Evolutionary conservation across 2,113 vertebrate genomes (phyloP), one percentile per base, ranked within the genome.

Genomic region (Glaucomys volans): DNA sequence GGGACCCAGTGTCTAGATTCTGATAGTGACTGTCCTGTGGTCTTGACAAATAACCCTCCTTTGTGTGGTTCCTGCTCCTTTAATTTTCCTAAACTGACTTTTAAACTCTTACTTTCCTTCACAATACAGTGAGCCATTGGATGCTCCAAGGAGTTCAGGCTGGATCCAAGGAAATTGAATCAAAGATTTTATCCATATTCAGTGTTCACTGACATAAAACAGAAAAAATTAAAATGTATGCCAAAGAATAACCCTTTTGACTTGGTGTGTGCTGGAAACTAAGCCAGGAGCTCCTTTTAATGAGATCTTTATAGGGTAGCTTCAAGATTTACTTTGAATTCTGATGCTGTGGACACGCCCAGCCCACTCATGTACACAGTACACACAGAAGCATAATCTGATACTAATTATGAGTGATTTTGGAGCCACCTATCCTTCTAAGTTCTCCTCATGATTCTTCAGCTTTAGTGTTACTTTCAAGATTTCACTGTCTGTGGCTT

Each of bases 41-140:
- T 32, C 22, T 30, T 52, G 1, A 62, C 16, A 67, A 75, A 44
- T 75, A 32, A 59, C 37, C 30, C 35, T 85, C 71, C 17, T 4
- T 12, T n/a, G 1, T 20, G 2, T 57, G n/a, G 10, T 5, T 40
- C 14, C 37, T 71, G 13, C 42, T 47, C 59, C 22, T 35, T 40
- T 72, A 30, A 91, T 69, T 91, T 84, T 80, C 57, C 86, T 75
- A 42, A 77, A 74, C 32, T 67, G 40, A n/a, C 42, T 80, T 87
- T 79, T 74, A 22, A 90, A 87, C 75, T 83, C 92, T 74, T 80
- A 26, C 47, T 75, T 92, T 80, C 81, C 47, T 32, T 69, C 76
- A 87, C 24, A 14, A 37, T 44, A 67, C n/a, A 74, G 42, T 62
- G 14, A 72, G 11, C 8, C 44, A 37, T 16, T 62, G 40, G 18